phyloP scores from a whole-genome alignment of 2,113 vertebrate species.

The Urocitellus parryii region DNA sequence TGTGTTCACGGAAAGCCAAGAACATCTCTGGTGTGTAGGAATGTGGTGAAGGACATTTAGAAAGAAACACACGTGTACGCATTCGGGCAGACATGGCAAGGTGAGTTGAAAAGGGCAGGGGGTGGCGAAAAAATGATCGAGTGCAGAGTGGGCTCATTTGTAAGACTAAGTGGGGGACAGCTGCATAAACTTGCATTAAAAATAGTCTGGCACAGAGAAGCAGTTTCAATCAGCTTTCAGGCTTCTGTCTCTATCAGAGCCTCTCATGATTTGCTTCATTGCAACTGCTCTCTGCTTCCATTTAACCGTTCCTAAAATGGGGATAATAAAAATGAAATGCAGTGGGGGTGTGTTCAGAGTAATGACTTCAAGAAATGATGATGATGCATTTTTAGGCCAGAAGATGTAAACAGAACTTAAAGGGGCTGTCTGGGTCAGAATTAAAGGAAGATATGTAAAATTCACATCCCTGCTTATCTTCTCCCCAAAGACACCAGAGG shows the following conservation, averaged over 20 bases:
- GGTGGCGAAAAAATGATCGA: not conserved
- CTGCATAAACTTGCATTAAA: slow-evolving; percentile 69
- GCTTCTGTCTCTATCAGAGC: slow-evolving; percentile 72
- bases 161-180: not conserved
- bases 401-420: slow-evolving; percentile 77
- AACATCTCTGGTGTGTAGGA: not conserved
- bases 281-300: slow-evolving; percentile 75
- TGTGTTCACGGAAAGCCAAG: not conserved
- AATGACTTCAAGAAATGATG: slow-evolving; percentile 81
- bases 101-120: not conserved
- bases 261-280: slow-evolving; percentile 81
- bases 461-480: not conserved
- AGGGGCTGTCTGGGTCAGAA: slow-evolving; percentile 60
- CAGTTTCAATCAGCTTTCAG: slow-evolving; percentile 4
- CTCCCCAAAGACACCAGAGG: not conserved
- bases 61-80: not conserved
- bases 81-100: not conserved
- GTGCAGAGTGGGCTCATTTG: not conserved
- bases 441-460: not conserved
- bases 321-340: slow-evolving; percentile 82
- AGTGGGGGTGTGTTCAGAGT: slow-evolving; percentile 75
- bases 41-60: not conserved
- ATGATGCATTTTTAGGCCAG: slow-evolving; percentile 68
- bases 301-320: slow-evolving; percentile 80
- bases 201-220: slow-evolving; percentile 63